Evolutionary conservation across 2,888 invertebrate genomes (phyloP).

Genomic region (Hydriomena furcata): DNA sequence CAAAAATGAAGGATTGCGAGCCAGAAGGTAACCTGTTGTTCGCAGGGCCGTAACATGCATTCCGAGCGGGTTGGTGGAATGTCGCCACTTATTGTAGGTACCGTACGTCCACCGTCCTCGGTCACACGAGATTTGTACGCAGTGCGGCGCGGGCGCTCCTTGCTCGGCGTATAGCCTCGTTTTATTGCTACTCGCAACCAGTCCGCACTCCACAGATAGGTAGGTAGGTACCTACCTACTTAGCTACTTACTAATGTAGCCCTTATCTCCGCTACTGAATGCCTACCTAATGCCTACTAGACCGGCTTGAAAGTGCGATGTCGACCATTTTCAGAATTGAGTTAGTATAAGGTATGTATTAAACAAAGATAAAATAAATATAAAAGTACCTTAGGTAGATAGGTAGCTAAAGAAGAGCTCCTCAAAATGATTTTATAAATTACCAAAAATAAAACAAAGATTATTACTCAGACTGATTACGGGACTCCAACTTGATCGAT

Average conservation of each 20-base stretch:
- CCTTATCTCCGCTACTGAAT: too few species aligned
- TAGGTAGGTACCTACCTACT: neutral
- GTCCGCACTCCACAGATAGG: conserved; percentile 45
- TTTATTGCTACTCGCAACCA: conserved; percentile 66
- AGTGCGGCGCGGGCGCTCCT: conserved; percentile 64
- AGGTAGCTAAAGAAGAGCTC: too few species aligned
- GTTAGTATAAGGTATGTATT: too few species aligned
- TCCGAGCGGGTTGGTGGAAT: conserved; percentile 75
- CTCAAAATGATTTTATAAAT: too few species aligned
- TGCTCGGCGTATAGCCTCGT: conserved; percentile 60
- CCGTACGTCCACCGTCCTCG: conserved; percentile 72
- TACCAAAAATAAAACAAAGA: too few species aligned
- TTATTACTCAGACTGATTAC: too few species aligned
- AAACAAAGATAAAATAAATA: too few species aligned
- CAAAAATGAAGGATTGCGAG: conserved; percentile 59
- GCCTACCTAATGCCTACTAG: conserved; percentile 26
- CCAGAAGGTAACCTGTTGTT: conserved; percentile 66
- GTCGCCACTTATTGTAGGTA: conserved; percentile 74
- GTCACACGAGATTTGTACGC: conserved; percentile 75
- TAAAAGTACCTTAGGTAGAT: too few species aligned
- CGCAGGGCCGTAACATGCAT: conserved; percentile 72
- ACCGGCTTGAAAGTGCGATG: conserved; percentile 40
- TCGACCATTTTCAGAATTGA: too few species aligned
- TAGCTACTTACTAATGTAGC: neutral
- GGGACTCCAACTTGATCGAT: too few species aligned